Evolutionary conservation across 2,797 vertebrate genomes (phyloP).

Genomic region (Pangasius larnaudii): DNA sequence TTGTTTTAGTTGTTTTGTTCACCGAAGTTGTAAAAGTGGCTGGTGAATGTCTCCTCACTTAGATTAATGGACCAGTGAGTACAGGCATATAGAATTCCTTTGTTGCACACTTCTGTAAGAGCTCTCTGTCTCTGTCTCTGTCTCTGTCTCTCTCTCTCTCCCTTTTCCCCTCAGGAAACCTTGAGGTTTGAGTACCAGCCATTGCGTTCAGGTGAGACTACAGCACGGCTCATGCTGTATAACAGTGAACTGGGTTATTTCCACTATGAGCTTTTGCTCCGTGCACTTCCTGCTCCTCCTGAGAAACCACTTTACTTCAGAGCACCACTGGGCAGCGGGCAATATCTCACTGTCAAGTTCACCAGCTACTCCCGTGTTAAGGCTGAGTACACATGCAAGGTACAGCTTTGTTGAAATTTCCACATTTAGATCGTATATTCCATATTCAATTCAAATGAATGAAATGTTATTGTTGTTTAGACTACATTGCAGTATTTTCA

Average conservation of each 20-base stretch:
- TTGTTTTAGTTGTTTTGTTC: not conserved
- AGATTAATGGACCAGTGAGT: not conserved
- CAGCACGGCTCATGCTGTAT: slow-evolving; percentile 72
- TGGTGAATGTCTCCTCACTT: not conserved
- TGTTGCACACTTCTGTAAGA: not conserved
- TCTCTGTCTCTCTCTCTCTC: not conserved
- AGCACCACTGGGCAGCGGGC: slow-evolving; percentile 77
- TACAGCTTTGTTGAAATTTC: slow-evolving; percentile 56
- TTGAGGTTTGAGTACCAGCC: slow-evolving; percentile 86
- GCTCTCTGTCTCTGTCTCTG: not conserved
- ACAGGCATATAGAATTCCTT: not conserved
- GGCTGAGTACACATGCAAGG: slow-evolving; percentile 82
- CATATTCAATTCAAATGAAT: not conserved
- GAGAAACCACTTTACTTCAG: slow-evolving; percentile 82
- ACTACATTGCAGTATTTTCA: not conserved
- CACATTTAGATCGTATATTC: not conserved
- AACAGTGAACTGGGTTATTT: slow-evolving; percentile 80
- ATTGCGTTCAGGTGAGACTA: slow-evolving; percentile 74
- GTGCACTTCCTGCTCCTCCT: slow-evolving; percentile 69
- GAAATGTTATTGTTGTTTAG: not conserved
- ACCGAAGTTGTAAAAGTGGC: not conserved
- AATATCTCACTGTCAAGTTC: slow-evolving; percentile 76
- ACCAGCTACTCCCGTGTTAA: slow-evolving; percentile 79
- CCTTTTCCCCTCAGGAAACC: slow-evolving; percentile 65
- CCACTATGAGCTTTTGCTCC: slow-evolving; percentile 81